Evolutionary conservation across 2,888 invertebrate species (phyloP).

Genomic region (Lapara coniferarum): DNA sequence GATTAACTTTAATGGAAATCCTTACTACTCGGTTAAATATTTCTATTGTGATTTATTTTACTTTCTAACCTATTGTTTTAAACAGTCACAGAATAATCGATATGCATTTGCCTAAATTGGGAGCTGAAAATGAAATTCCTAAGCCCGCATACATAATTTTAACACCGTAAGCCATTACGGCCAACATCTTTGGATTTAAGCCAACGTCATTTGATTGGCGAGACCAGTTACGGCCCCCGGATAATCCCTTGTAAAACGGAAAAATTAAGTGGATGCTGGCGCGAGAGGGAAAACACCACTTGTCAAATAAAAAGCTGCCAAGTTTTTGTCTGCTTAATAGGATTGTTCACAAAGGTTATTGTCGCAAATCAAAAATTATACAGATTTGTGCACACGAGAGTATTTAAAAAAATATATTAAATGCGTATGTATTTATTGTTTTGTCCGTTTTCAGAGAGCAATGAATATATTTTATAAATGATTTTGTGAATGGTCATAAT

Average conservation of each 20-base stretch:
- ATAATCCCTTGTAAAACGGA: conserved; percentile 18
- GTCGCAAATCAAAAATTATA: not conserved
- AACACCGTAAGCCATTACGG: conserved; percentile 11
- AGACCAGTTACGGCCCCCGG: conserved; percentile 12
- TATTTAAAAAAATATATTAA: too few species aligned
- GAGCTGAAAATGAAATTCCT: not conserved
- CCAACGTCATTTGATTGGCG: conserved; percentile 18
- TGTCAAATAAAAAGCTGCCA: conserved; percentile 15
- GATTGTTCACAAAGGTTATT: conserved; percentile 1
- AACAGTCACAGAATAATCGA: not conserved
- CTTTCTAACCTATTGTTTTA: not conserved
- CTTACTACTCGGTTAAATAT: too few species aligned
- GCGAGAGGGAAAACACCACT: conserved; percentile 7
- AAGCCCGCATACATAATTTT: not conserved
- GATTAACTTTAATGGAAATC: too few species aligned
- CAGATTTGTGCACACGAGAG: too few species aligned
- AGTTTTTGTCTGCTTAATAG: not conserved
- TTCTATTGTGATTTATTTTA: too few species aligned
- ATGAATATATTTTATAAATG: too few species aligned
- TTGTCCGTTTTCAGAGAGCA: not conserved
- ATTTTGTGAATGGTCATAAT: too few species aligned
- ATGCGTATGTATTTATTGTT: not conserved
- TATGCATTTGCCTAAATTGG: not conserved
- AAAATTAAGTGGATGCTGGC: conserved; percentile 20
- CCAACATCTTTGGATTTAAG: conserved; percentile 11